phyloP scores from a whole-genome alignment of 1,140 invertebrate genomes.

The Arctopsyche grandis region DNA sequence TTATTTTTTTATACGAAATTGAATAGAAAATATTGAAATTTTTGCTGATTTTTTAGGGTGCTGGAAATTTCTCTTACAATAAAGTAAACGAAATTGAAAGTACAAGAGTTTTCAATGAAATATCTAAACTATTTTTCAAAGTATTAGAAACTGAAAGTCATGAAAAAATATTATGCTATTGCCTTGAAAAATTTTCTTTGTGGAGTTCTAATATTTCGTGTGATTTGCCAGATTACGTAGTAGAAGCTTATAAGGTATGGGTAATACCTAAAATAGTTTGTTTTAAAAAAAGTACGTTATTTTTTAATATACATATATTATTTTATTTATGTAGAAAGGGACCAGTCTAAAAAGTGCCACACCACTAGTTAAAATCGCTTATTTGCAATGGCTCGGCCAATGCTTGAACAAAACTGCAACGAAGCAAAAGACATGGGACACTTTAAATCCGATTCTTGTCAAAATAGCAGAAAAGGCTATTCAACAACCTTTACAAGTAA shows the following conservation, averaged over 20 bases:
- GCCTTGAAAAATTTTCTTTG: conserved; percentile 80
- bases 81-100: conserved; percentile 70
- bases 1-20: conserved; percentile 17
- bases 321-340: conserved; percentile 72
- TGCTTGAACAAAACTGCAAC: conserved; percentile 71
- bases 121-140: conserved; percentile 77
- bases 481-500: conserved; percentile 72
- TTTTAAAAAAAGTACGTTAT: conserved; percentile 43
- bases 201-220: conserved; percentile 80
- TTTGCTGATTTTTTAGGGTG: conserved; percentile 69
- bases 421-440: conserved; percentile 60
- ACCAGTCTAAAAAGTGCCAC: conserved; percentile 81
- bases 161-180: conserved; percentile 87
- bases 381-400: conserved; percentile 76
- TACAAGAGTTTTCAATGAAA: conserved; percentile 70
- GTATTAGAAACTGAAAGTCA: conserved; percentile 90
- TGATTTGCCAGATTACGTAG: conserved; percentile 76
- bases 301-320: conserved; percentile 19
- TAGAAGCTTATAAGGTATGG: conserved; percentile 79
- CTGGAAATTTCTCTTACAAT: conserved; percentile 83
- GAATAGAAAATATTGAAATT: neutral
- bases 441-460: conserved; percentile 70
- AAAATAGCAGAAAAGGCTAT: conserved; percentile 78
- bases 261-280: neutral
- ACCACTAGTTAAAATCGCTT: conserved; percentile 79